Evolutionary conservation across 1,140 invertebrate species (phyloP), one percentile per base, ranked within the genome.

Genomic region (Paraescarpia echinospica): DNA sequence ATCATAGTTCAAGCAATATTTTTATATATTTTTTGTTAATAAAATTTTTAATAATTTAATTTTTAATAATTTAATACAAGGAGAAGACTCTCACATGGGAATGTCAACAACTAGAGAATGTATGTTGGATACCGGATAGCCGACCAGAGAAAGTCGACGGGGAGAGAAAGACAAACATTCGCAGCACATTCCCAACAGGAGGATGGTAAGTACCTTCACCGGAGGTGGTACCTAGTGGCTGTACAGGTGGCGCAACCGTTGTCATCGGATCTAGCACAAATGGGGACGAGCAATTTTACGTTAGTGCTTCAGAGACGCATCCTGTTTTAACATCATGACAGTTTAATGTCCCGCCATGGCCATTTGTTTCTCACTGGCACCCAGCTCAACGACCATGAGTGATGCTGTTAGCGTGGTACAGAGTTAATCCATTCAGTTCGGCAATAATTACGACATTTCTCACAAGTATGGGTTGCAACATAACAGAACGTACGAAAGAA

Each of bases 181-280:
- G 59, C 59, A 18, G 27, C 59, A 77, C 59, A 77, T 77, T 77
- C 59, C 59, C 59, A 18, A 77, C 59, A 77, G 59, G 22, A 77
- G 59, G 59, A 77, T 8, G 59, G 14, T 77, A 12, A 77, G 59
- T 77, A 77, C 59, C 59, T 77, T 77, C 59, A 77, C 59, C 59
- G 59, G 59, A 77, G 59, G 59, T 77, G 59, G 59, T 77, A 77
- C 59, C 59, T 77, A 77, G 59, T 77, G 14, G 59, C 59, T 27
- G 59, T 77, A 77, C 22, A 77, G 59, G 59, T 77, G 59, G 59
- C 59, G 59, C 59, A 14, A 77, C 59, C 27, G 59, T 77, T 14
- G 59, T 77, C 59, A 77, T 77, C 59, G 59, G 59, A 77, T 77
- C 59, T 77, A 77, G 59, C 59, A 77, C 59, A 77, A 77, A 77